Base-by-base conservation (phyloP, 1,140 invertebrate genomes). In the Calosoma granatense region DNA sequence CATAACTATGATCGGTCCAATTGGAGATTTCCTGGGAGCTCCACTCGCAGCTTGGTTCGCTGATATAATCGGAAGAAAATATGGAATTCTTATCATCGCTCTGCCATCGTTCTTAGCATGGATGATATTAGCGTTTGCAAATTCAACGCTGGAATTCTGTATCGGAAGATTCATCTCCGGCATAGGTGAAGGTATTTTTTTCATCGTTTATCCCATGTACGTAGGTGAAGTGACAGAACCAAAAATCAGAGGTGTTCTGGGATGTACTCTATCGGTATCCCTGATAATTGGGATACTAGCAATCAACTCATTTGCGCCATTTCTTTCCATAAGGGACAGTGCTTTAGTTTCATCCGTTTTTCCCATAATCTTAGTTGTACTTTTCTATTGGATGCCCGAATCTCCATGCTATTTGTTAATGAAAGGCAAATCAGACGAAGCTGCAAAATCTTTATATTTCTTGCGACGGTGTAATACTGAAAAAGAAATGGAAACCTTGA, bases 251-350 rank as follows among this genome's bases (percentile, higher is more conserved):
- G 69, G 68, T 11, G 15, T 47, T 47, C 15, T 47, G 4, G 41
- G 41, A 47, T 9, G 77, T 0, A 77, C 4, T 76, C 76, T 55
- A 77, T 71, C 63, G 4, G 20, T 65, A 0, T 72, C 74, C 20
- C 62, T 69, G 12, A 72, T 70, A 21, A 68, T 81, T 26, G 73
- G 71, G 4, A 74, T 78, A 41, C 1, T 63, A 9, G 12, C 21
- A 4, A 61, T 72, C 39, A 78, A 76, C 20, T 61, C 79, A 19
- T 47, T 76, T 2, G 80, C 80, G 1, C 64, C 74, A 14, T 70
- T 63, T 47, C 60, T 73, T 14, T 64, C 65, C 56, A 79, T 70
- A 74, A 57, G 67, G 52, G 65, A 66, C 20, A 63, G 81, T 6
- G 76, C 79, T 20, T 51, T 76, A 0, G 60, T 75, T 41, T 76